These are phyloP conservation scores for Dryas iulia DNA, from an alignment of 1,140 invertebrate species.

Conservation along the genomic window DNA sequence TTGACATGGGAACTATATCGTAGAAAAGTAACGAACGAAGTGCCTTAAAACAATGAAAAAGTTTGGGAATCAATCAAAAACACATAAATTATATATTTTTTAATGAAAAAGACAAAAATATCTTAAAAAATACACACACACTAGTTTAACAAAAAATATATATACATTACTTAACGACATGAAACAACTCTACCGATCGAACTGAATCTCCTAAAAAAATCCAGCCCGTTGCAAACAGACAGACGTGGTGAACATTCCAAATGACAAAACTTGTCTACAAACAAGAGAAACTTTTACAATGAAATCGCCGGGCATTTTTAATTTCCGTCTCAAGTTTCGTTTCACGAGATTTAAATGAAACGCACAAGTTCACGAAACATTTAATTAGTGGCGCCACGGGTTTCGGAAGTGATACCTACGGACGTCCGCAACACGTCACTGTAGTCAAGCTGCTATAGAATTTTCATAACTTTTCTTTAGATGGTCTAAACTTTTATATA, in stretches of 20 bases:
- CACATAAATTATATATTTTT: too few relatives aligned
- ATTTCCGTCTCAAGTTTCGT: slow-evolving; percentile 57
- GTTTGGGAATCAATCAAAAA: too few relatives aligned
- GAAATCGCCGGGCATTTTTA: slow-evolving; percentile 59
- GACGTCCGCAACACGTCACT: slow-evolving; percentile 5
- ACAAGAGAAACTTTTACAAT: slow-evolving; percentile 56
- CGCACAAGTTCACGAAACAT: slow-evolving; percentile 66
- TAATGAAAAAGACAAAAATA: too few relatives aligned
- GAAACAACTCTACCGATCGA: not conserved
- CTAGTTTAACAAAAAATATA: not conserved
- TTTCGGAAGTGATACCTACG: slow-evolving; percentile 61
- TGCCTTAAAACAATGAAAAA: too few relatives aligned
- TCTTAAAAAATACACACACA: not conserved
- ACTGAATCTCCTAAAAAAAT: slow-evolving; percentile 5
- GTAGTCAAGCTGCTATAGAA: not conserved
- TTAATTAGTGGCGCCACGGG: slow-evolving; percentile 64
- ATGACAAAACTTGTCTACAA: slow-evolving; percentile 35
- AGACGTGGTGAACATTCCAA: slow-evolving; percentile 26
- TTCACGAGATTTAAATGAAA: slow-evolving; percentile 67
- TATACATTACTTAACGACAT: not conserved
- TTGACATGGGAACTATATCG: too few relatives aligned
- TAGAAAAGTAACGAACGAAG: too few relatives aligned
- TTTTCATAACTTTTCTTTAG: not conserved
- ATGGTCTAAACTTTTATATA: not conserved
- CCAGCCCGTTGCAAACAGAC: slow-evolving; percentile 2